Base-by-base conservation (phyloP, 2,797 vertebrate species). In the Pachyuromys duprasi region DNA sequence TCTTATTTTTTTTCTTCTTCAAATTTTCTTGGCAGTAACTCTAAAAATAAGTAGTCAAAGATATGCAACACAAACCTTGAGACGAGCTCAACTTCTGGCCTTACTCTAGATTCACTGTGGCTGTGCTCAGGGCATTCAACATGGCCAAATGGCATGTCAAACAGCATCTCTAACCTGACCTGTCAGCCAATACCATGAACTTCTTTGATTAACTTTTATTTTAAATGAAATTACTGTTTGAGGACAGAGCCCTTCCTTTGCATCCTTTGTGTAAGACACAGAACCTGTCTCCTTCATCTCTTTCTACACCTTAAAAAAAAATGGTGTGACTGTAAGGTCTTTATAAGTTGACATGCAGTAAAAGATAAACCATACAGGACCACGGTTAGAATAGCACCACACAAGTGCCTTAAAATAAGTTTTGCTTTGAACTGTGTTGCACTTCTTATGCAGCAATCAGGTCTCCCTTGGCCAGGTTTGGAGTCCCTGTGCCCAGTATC, bases 21-120 rank as follows among this genome's bases (percentile, higher is more conserved):
- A 75, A 62, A 75, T 80, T 24, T 86, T 87, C 92, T 49, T 83
- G 9, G 42, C 88, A 92, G 72, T 72, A 49, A 86, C 63, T 93
- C 89, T 95, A 84, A 90, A 94, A 86, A 39, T 57, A 95, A 93
- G 39, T 17, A 86, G 13, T 5, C 39, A 78, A 6, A 8, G 70
- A 83, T 12, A 8, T 63, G 82, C 72, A 81, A 70, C 18, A 31
- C 49, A 55, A n/a, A 17, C 55, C 36, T 80, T 69, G n/a, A 91
- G 60, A 90, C 33, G 60, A 57, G 53, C 82, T 81, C 55, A 86
- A n/a, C 78, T 95, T 84, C 80, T 79, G 93, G 93, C 24, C 1
- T 92, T 53, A 33, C 55, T 89, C 86, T 67, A 94, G 53, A 87
- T n/a, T 86, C 65, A 24, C n/a, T 63, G 80, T 45, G 67, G 69